Percentiles rank a stretch among this genome's conserved stretches.
phyloP scores from a whole-genome alignment of 2,888 invertebrate genomes.

The Zygogramma bicolorata region DNA sequence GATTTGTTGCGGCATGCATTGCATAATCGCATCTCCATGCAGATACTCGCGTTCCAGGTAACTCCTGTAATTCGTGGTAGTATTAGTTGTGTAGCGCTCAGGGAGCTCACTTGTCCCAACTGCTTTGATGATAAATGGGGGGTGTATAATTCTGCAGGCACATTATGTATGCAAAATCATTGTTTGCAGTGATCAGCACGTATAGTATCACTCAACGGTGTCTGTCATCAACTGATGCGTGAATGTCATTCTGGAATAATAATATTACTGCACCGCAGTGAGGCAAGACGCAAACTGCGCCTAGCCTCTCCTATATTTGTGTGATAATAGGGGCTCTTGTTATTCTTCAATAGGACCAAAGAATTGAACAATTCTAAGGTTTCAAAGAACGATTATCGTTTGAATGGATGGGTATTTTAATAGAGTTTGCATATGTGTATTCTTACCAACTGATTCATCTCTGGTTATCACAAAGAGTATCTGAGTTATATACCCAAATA shows the following conservation, averaged over 20 bases:
- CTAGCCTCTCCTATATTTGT: too few species aligned
- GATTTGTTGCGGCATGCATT: slow-evolving; percentile 51
- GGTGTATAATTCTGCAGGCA: not conserved
- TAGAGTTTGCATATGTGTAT: too few species aligned
- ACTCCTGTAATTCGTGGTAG: slow-evolving; percentile 20
- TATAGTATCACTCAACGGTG: too few species aligned
- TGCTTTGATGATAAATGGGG: not conserved
- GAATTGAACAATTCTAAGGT: too few species aligned
- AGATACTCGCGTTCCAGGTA: slow-evolving; percentile 60
- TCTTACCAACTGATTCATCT: too few species aligned
- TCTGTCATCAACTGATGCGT: not conserved
- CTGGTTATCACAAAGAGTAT: too few species aligned
- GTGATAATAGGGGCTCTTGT: too few species aligned
- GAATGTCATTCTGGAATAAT: not conserved
- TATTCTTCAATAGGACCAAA: too few species aligned
- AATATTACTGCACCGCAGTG: not conserved
- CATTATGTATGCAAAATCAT: not conserved
- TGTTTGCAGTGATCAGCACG: not conserved
- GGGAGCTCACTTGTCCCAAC: not conserved
- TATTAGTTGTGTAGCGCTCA: not conserved
- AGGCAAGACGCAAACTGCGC: not conserved
- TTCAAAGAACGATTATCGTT: too few species aligned
- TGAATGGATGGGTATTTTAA: too few species aligned
- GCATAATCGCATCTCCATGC: slow-evolving; percentile 48
- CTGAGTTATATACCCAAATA: too few species aligned